phyloP scores from a whole-genome alignment of 2,888 invertebrate species.

The Camptogramma bilineatum region DNA sequence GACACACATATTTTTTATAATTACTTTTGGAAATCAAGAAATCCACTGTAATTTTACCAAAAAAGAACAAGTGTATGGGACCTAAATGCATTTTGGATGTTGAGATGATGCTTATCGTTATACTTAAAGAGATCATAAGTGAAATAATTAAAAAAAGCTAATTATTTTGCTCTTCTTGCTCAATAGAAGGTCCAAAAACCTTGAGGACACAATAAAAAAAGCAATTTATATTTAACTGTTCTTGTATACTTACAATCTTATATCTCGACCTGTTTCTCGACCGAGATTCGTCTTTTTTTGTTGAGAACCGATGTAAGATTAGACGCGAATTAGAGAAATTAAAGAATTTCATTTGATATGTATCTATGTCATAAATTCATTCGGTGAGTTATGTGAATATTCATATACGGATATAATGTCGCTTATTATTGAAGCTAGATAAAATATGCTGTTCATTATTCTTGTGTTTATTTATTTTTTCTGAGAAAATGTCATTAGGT shows the following conservation, averaged over 20 bases:
- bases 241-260: conserved; percentile 20
- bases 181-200: not conserved
- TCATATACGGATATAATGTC: conserved; percentile 29
- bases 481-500: conserved; percentile 21
- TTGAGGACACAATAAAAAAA: not conserved
- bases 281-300: conserved; percentile 47
- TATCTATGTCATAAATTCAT: conserved; percentile 48
- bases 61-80: too few relatives aligned
- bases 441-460: conserved; percentile 26
- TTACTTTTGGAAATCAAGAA: too few relatives aligned
- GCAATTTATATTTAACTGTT: not conserved
- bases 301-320: conserved; percentile 55
- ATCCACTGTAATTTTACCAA: too few relatives aligned
- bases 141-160: too few relatives aligned
- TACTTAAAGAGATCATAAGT: too few relatives aligned
- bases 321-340: conserved; percentile 58
- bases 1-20: too few relatives aligned
- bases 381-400: conserved; percentile 38
- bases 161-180: not conserved
- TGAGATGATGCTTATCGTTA: too few relatives aligned
- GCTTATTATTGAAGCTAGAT: conserved; percentile 30
- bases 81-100: too few relatives aligned
- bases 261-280: conserved; percentile 33
- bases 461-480: conserved; percentile 11
- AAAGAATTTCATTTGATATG: conserved; percentile 49